phyloP scores from a whole-genome alignment of 2,888 invertebrate species.

The Hofmannophila pseudospretella region DNA sequence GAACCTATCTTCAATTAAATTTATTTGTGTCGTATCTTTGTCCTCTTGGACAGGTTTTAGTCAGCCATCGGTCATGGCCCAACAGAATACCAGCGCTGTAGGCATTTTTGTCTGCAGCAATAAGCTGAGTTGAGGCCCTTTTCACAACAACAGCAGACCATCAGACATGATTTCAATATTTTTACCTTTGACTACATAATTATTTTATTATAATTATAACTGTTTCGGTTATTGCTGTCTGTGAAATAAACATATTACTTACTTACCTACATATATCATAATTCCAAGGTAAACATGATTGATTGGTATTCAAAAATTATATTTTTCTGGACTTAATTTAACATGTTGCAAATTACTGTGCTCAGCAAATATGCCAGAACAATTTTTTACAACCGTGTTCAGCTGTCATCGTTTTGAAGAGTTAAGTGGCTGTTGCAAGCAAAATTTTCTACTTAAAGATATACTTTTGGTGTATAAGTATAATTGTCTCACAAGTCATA shows the following conservation, averaged over 20 bases:
- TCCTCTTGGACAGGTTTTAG: too few species aligned
- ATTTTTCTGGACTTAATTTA: not conserved
- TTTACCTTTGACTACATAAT: too few species aligned
- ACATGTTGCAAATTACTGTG: not conserved
- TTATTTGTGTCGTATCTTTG: too few species aligned
- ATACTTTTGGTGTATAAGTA: conserved; percentile 39
- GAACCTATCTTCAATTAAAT: not conserved
- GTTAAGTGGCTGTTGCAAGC: conserved; percentile 40
- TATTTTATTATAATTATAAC: too few species aligned
- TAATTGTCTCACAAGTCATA: conserved; percentile 15
- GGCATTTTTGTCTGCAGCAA: too few species aligned
- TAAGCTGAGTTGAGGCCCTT: too few species aligned
- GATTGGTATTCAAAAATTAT: not conserved
- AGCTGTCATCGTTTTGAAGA: conserved; percentile 37
- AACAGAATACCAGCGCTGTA: too few species aligned
- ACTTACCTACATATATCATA: not conserved
- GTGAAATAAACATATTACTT: too few species aligned
- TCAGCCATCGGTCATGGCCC: too few species aligned
- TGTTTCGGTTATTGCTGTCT: too few species aligned
- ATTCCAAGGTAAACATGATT: not conserved
- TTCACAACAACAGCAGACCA: too few species aligned
- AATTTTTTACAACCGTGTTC: conserved; percentile 28
- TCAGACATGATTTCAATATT: too few species aligned
- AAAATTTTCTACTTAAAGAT: conserved; percentile 16
- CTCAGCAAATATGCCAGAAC: conserved; percentile 30